These are phyloP conservation scores for Sitta carolinensis DNA, from an alignment of 2,797 vertebrate species.

Conservation along the genomic window DNA sequence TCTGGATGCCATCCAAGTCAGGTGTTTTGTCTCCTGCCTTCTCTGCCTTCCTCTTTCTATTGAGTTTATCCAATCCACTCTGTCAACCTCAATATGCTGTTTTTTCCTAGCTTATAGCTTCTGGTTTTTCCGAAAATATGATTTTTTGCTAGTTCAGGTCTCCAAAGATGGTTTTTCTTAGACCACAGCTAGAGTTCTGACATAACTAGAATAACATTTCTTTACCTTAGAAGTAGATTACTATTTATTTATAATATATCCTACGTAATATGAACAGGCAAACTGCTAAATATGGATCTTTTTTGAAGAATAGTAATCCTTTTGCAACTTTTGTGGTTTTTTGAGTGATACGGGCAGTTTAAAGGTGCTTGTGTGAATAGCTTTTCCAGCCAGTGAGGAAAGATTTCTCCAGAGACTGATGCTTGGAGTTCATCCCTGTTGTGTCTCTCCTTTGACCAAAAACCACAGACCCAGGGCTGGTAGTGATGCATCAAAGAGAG, in stretches of 20 bases:
- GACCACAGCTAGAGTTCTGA: background rate
- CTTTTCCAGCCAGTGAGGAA: background rate
- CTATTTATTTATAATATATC: background rate
- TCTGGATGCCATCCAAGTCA: background rate
- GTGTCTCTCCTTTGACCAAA: background rate
- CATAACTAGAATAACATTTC: background rate
- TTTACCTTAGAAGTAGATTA: background rate
- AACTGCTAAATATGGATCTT: background rate
- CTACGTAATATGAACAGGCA: background rate
- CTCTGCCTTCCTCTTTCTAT: background rate
- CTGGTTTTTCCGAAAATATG: background rate
- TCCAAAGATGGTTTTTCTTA: background rate
- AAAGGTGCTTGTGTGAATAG: background rate
- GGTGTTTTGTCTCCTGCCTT: background rate
- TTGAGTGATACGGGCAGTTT: background rate
- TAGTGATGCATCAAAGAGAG: accelerated
- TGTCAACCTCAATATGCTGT: background rate
- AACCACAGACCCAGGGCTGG: background rate
- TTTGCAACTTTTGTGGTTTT: background rate
- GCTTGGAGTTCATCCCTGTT: background rate
- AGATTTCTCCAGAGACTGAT: background rate
- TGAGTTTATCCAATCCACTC: background rate
- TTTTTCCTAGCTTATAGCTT: background rate
- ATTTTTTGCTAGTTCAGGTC: background rate
- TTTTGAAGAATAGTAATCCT: background rate